phyloP scores from a whole-genome alignment of 2,888 invertebrate species.

The Drosophila helvetica region DNA sequence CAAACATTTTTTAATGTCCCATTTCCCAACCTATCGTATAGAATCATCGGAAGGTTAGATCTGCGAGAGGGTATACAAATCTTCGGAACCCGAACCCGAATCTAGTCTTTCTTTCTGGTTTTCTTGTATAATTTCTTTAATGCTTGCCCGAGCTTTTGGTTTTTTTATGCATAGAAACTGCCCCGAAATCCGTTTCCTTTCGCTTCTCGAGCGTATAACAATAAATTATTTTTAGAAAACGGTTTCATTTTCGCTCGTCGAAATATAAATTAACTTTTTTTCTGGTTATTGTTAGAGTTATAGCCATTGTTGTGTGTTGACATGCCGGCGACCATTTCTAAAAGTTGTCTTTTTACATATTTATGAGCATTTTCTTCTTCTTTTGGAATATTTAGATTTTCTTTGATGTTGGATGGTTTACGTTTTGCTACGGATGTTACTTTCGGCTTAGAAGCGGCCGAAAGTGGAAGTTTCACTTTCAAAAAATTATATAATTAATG shows the following conservation, averaged over 20 bases:
- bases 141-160: neutral
- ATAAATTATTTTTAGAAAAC: slow-evolving; percentile 75
- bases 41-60: neutral
- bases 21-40: neutral
- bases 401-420: slow-evolving; percentile 65
- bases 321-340: slow-evolving; percentile 44
- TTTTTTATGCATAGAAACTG: slow-evolving; percentile 42
- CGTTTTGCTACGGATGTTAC: slow-evolving; percentile 56
- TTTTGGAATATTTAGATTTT: slow-evolving; percentile 26
- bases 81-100: neutral
- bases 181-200: slow-evolving; percentile 55
- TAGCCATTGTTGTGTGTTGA: slow-evolving; percentile 22
- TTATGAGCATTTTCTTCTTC: slow-evolving; percentile 49
- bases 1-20: neutral
- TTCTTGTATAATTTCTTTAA: slow-evolving; percentile 18
- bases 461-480: slow-evolving; percentile 61
- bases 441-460: slow-evolving; percentile 60
- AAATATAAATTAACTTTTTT: slow-evolving; percentile 52
- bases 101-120: slow-evolving; percentile 18
- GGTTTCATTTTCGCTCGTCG: slow-evolving; percentile 62
- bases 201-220: slow-evolving; percentile 42
- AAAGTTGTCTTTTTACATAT: slow-evolving; percentile 54
- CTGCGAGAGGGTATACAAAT: neutral
- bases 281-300: slow-evolving; percentile 12
- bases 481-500: slow-evolving; percentile 73